phyloP scores from a whole-genome alignment of 2,888 invertebrate species.

The Lissocephala sabroskyi region DNA sequence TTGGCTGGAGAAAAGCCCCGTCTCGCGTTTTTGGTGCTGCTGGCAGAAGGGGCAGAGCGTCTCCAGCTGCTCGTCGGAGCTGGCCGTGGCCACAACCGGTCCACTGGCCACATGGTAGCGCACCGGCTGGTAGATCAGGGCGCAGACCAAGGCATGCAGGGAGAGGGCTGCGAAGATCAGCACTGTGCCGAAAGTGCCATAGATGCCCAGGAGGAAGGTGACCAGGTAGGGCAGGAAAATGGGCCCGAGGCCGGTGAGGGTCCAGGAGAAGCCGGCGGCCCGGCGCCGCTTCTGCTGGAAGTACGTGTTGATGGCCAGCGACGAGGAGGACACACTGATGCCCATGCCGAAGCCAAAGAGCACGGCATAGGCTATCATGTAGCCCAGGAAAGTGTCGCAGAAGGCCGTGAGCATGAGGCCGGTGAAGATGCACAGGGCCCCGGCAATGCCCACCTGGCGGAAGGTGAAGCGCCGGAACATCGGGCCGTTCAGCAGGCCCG shows the following conservation, averaged over 20 bases:
- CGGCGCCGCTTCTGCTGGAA: slow-evolving; percentile 80
- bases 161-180: slow-evolving; percentile 80
- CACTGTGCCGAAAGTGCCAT: slow-evolving; percentile 80
- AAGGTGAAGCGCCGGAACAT: slow-evolving; percentile 80
- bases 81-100: slow-evolving; percentile 69
- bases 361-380: slow-evolving; percentile 79
- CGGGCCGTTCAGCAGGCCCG: slow-evolving; percentile 81
- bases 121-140: slow-evolving; percentile 82
- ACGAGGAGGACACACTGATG: slow-evolving; percentile 79
- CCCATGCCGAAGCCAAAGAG: slow-evolving; percentile 79
- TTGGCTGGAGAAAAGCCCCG: slow-evolving; percentile 75
- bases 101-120: slow-evolving; percentile 77
- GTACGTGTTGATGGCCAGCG: slow-evolving; percentile 82
- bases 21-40: slow-evolving; percentile 56
- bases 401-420: slow-evolving; percentile 77
- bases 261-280: slow-evolving; percentile 83
- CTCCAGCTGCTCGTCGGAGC: slow-evolving; percentile 1
- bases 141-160: slow-evolving; percentile 79
- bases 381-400: slow-evolving; percentile 78
- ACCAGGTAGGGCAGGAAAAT: slow-evolving; percentile 82
- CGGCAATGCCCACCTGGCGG: slow-evolving; percentile 79
- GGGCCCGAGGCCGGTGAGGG: slow-evolving; percentile 81
- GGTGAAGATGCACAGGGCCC: slow-evolving; percentile 76
- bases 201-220: slow-evolving; percentile 76
- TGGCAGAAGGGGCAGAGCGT: slow-evolving; percentile 61